A percentile compares a stretch with the other conserved stretches of the same genome.
Evolutionary conservation across 1,140 invertebrate species (phyloP).

Genomic region (Coelopa frigida): DNA sequence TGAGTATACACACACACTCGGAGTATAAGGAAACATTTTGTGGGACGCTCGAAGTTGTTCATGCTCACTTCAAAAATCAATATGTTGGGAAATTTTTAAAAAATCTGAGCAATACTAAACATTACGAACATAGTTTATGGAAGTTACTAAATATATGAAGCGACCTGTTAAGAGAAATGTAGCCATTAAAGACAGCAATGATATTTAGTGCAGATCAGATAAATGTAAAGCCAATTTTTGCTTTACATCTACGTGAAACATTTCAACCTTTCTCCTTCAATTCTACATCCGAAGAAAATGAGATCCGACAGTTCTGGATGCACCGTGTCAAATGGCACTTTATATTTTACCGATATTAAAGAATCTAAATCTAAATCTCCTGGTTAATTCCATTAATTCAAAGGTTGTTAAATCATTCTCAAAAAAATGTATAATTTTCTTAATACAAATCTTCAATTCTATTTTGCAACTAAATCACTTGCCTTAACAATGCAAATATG

Average conservation of each 20-base stretch:
- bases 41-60: neutral
- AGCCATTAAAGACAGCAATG: neutral
- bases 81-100: neutral
- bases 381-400: neutral
- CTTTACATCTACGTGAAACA: neutral
- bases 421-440: neutral
- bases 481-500: neutral
- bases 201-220: neutral
- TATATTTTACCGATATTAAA: neutral
- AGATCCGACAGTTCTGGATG: neutral
- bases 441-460: neutral
- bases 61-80: neutral
- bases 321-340: neutral
- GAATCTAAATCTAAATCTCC: slow-evolving; percentile 1
- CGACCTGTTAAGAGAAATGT: neutral
- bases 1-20: too few relatives aligned
- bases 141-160: neutral
- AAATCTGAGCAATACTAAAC: neutral
- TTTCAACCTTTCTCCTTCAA: neutral
- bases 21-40: too few relatives aligned
- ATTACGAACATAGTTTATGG: neutral
- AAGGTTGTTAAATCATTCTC: neutral
- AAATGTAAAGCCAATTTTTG: neutral
- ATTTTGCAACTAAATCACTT: neutral
- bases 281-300: neutral